Conservation (phyloP, 2,113 vertebrate genomes). For the Vulpes lagopus region DNA sequence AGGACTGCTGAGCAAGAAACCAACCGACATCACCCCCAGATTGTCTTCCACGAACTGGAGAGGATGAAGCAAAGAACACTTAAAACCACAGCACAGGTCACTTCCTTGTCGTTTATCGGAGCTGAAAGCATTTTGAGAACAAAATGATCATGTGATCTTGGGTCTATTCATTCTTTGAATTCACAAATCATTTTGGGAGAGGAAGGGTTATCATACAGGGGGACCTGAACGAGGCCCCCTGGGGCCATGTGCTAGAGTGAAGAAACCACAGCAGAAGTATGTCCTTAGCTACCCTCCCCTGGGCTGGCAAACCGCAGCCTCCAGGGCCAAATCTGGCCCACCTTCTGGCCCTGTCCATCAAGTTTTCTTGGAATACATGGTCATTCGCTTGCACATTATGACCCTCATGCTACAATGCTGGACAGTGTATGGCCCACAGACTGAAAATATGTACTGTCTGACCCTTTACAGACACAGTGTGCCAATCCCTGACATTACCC, state of each 20-base stretch:
- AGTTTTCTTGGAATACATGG: neutral
- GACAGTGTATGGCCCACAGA: neutral
- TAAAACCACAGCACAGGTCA: neutral
- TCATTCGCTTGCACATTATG: neutral
- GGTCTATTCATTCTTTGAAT: neutral
- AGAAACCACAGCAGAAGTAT: neutral
- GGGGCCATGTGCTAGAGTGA: neutral
- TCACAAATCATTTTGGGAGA: neutral
- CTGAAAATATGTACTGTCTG: neutral
- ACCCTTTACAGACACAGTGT: neutral
- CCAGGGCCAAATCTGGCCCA: neutral
- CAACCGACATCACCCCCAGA: conserved; percentile 97
- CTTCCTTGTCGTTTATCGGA: neutral
- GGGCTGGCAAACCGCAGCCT: neutral
- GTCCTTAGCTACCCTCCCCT: neutral
- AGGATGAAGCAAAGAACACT: neutral
- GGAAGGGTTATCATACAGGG: neutral
- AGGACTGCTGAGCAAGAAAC: conserved; percentile 96
- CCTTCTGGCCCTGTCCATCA: neutral
- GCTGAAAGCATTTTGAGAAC: neutral
- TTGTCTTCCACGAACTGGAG: conserved; percentile 97
- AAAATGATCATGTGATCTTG: neutral
- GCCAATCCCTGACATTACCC: neutral
- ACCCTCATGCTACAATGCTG: rapidly evolving
- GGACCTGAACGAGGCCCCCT: neutral